Evolutionary conservation across 1,140 invertebrate species (phyloP), one percentile per base, ranked within the genome.

Genomic region (Musca domestica): DNA sequence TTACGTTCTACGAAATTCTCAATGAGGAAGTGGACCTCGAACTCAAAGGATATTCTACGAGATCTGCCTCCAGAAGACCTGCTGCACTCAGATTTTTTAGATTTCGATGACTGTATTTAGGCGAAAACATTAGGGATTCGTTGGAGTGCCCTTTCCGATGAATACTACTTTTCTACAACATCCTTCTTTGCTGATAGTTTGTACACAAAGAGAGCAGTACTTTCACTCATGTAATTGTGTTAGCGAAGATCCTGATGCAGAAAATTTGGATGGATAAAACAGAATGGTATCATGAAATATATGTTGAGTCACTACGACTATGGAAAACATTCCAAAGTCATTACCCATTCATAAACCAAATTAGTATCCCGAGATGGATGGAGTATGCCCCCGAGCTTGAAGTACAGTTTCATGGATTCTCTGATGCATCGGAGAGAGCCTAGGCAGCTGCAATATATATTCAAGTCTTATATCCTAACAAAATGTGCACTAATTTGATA

Each of bases 161-260:
- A 73, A 17, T 72, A 75, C 61, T 61, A 73, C 67, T 75, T 74
- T 64, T 69, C 67, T 6, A 22, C 67, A 54, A 65, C 65, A 48
- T 4, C 1, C 15, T 34, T 41, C 12, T 1, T 0, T 15, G 12
- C 2, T 70, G 9, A 64, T 63, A 25, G 1, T 46, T 19, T 6
- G 10, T 65, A 27, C 20, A 64, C 66, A 0, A 70, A 70, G 46
- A 34, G 67, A 7, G 23, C 48, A 27, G 51, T 73, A 10, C 49
- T 69, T 10, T 66, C 64, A 2, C 75, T 3, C 84, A 84, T n/a
- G 68, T 81, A 0, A 75, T 81, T 1, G 72, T 85, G 2, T 68
- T 25, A 9, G 74, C 76, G 6, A 85, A 85, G 73, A 78, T 85
- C 0, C 67, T 85, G 0, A 76, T 86, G n/a, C 84, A 86, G 74